phyloP scores from a whole-genome alignment of 2,113 vertebrate species.

The Sander lucioperca region DNA sequence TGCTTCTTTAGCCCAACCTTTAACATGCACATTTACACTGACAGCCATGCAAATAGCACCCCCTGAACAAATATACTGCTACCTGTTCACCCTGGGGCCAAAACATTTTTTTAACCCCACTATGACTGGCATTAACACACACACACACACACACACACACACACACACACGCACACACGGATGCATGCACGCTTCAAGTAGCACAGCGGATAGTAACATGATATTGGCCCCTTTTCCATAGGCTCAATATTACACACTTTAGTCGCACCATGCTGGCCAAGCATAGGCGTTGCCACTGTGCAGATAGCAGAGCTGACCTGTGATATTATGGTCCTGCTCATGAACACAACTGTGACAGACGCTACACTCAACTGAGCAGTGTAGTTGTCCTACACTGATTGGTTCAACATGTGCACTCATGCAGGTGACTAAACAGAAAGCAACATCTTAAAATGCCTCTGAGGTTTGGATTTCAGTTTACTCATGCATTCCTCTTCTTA shows the following conservation, averaged over 20 bases:
- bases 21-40: background rate
- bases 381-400: background rate
- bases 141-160: background rate
- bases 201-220: slow-evolving; percentile 6
- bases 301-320: slow-evolving; percentile 15
- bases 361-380: too few species aligned
- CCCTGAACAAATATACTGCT: background rate
- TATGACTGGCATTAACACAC: background rate
- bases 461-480: background rate
- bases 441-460: background rate
- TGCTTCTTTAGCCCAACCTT: background rate
- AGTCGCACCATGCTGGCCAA: slow-evolving; percentile 4
- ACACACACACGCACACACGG: background rate
- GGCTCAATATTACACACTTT: slow-evolving; percentile 22
- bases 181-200: background rate
- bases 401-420: background rate
- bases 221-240: background rate
- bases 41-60: slow-evolving; percentile 6
- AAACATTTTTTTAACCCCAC: too few species aligned
- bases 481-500: background rate
- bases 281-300: slow-evolving; percentile 3
- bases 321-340: slow-evolving; percentile 1
- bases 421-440: background rate
- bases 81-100: background rate
- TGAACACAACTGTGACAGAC: background rate